Evolutionary conservation across 2,113 vertebrate species (phyloP), one percentile per base, ranked within the genome.

Genomic region (Andinoacara biseriatus): DNA sequence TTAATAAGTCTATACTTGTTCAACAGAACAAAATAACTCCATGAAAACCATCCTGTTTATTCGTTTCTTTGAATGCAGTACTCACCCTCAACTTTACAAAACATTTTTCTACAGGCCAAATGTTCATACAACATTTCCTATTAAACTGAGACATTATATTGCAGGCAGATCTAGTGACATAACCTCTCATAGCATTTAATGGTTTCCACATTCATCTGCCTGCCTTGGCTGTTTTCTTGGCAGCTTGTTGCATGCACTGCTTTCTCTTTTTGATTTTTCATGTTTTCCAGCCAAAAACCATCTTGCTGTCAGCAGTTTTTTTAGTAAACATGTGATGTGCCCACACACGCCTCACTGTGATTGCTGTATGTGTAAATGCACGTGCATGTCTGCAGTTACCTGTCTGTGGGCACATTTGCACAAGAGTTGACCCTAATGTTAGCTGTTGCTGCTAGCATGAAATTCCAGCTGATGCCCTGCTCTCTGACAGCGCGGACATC

Each of bases 261-360:
- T 67, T 67, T 49, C 40, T 18, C 63, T 26, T 67, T 67, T 67
- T 67, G 63, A 4, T 38, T 67, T 67, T 67, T 67, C 46, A 67
- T 49, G 3, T 67, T 43, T 24, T 46, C 22, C 40, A 49, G 40
- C 9, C 40, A 67, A 46, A 46, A 67, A 67, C 26, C 0, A 46
- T 46, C 38, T 46, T 46, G 13, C 10, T 67, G 22, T 67, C 0
- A 0, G 22, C 40, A 40, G 38, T 1, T 40, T 38, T 38, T 43
- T 11, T 43, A 13, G 40, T 3, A 40, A 3, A 11, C 38, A 11
- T 40, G 38, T 40, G 38, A 40, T 3, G 40, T 43, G 40, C 3
- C 40, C 40, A 43, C 3, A 3, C 40, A 11, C 11, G 40, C 11
- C 40, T 13, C 2, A 43, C 40, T 11, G 3, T 4, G 38, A 43